Percentiles rank a stretch among this genome's conserved stretches.
Evolutionary conservation across 2,888 invertebrate genomes (phyloP).

Genomic region (Eupithecia inturbata): DNA sequence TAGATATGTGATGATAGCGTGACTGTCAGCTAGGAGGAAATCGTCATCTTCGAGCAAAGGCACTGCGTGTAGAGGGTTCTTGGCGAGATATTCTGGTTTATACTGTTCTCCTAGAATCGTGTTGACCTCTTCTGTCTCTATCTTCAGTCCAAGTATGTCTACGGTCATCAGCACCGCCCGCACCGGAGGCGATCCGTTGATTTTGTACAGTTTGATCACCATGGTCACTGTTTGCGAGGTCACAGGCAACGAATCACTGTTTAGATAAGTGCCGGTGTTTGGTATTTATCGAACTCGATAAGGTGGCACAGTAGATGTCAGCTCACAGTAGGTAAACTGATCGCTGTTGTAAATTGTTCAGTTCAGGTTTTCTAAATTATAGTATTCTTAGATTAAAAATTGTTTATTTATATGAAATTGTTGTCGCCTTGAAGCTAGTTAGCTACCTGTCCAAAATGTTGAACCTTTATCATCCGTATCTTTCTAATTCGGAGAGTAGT

Average conservation of each 20-base stretch:
- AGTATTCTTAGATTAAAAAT: not conserved
- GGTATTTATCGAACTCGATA: conserved; percentile 3
- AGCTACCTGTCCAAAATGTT: not conserved
- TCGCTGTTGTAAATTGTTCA: not conserved
- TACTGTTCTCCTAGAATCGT: conserved; percentile 43
- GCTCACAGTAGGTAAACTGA: not conserved
- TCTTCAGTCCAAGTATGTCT: conserved; percentile 53
- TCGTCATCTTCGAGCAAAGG: conserved; percentile 62
- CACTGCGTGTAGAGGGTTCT: conserved; percentile 57
- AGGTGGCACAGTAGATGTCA: not conserved
- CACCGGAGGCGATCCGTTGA: conserved; percentile 53
- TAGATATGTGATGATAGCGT: conserved; percentile 60
- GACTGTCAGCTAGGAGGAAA: conserved; percentile 57
- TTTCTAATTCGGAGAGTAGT: too few species aligned
- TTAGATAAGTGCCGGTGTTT: not conserved
- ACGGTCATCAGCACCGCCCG: conserved; percentile 55
- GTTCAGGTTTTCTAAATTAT: not conserved
- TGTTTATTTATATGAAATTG: not conserved
- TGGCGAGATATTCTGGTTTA: conserved; percentile 54
- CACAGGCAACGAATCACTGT: conserved; percentile 3
- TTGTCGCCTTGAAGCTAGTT: not conserved
- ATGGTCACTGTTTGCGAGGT: conserved; percentile 44
- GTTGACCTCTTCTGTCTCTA: conserved; percentile 48
- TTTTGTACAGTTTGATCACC: conserved; percentile 53
- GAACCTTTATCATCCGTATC: not conserved